These are phyloP conservation scores for Deroptyus accipitrinus DNA, from an alignment of 2,113 vertebrate genomes.

Conservation along the genomic window DNA sequence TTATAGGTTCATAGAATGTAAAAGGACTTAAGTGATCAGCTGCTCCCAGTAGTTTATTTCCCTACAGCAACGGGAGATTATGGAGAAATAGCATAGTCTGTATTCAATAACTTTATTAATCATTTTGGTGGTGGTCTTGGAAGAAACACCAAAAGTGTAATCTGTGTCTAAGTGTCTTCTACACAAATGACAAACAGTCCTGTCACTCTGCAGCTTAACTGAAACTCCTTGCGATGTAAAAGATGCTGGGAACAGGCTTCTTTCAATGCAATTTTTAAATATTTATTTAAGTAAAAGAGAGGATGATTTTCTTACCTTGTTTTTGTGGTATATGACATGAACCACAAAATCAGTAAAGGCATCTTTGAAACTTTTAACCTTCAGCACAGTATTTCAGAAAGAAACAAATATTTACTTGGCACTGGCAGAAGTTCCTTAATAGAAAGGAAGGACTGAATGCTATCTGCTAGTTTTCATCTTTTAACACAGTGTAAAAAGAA, in stretches of 20 bases:
- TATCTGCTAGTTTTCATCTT: neutral
- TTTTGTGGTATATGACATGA: neutral
- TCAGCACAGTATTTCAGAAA: neutral
- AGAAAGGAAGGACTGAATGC: neutral
- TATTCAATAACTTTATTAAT: neutral
- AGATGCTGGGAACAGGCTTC: neutral
- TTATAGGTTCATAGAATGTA: neutral
- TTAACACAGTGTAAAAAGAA: neutral
- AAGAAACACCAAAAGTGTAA: neutral
- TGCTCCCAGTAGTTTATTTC: neutral
- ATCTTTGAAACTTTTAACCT: neutral
- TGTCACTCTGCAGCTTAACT: neutral
- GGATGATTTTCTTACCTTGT: neutral
- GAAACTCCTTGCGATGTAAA: neutral
- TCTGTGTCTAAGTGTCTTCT: neutral
- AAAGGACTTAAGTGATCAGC: neutral
- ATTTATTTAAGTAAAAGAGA: neutral
- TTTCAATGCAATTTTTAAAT: neutral
- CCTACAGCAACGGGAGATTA: neutral
- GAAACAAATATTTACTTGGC: neutral
- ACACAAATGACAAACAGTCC: neutral
- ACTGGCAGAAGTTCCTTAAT: neutral
- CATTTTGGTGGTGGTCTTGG: neutral
- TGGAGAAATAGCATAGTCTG: neutral
- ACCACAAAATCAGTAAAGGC: neutral